These are phyloP conservation scores for Bombus huntii DNA, from an alignment of 1,140 invertebrate genomes.

Conservation along the genomic window DNA sequence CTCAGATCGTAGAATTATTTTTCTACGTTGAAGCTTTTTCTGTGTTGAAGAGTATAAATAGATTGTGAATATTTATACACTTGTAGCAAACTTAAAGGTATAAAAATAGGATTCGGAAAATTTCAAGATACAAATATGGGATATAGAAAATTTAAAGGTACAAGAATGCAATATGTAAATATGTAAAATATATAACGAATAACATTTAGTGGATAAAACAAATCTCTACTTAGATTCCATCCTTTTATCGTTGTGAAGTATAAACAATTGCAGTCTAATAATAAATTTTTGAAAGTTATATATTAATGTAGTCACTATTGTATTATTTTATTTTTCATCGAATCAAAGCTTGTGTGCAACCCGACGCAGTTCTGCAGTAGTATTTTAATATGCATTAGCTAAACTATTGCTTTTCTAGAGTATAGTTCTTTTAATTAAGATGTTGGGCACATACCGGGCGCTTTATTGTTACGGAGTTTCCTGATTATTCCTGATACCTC, in stretches of 20 bases:
- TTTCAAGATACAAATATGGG: not conserved
- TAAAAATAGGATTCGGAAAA: not conserved
- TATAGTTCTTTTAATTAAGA: not conserved
- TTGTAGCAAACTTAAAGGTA: not conserved
- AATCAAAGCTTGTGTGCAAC: too few relatives aligned
- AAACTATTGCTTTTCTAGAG: not conserved
- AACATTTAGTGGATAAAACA: too few relatives aligned
- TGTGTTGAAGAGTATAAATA: not conserved
- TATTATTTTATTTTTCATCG: too few relatives aligned
- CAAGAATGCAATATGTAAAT: not conserved
- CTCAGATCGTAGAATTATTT: not conserved
- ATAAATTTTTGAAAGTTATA: too few relatives aligned
- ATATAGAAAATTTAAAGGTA: not conserved
- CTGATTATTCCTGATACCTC: constrained; percentile 7
- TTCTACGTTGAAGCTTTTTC: not conserved
- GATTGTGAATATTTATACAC: not conserved
- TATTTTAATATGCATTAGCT: not conserved
- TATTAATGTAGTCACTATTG: too few relatives aligned
- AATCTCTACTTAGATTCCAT: too few relatives aligned
- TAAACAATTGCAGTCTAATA: too few relatives aligned
- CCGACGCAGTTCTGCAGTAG: not conserved
- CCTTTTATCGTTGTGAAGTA: too few relatives aligned
- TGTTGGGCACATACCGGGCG: not conserved
- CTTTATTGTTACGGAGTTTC: not conserved
- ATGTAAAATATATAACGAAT: too few relatives aligned